Evolutionary conservation across 2,113 vertebrate species (phyloP), one percentile per base, ranked within the genome.

Genomic region (Sterna hirundo): DNA sequence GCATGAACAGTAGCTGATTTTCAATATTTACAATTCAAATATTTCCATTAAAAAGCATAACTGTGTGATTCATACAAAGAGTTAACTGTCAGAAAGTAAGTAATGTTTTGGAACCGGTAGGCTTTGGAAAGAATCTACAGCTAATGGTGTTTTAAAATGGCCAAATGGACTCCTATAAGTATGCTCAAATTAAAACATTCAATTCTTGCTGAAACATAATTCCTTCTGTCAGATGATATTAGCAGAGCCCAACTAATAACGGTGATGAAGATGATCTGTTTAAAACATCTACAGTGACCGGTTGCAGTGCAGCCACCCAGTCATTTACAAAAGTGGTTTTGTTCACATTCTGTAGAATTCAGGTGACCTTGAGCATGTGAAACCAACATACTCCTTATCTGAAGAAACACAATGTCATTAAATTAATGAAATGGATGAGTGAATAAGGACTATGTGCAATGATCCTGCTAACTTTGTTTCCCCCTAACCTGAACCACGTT

Each of bases 11-110:
- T 25, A 91, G 61, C 30, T 94, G 68, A 78, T 92, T 94, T 96
- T 95, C 55, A 95, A 29, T 86, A 95, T 96, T 95, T 96, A 62
- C 93, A 60, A 61, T 86, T 97, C 38, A 94, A 72, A 60, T 96
- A 84, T 86, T 95, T 86, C 93, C 52, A 83, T 80, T 79, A 65
- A 90, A 91, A 88, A 70, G 49, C 14, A 13, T 62, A 87, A 54
- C 12, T 47, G 6, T 72, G 64, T 88, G 38, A n/a, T 34, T 91
- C 62, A 19, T 62, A 72, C 17, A 54, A 86, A 75, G 70, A 68
- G 86, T 78, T 91, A 87, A 93, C 51, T 89, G 57, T 79, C 49
- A 57, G 80, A 83, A 66, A 29, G 34, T 84, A 86, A 79, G 30
- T n/a, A 90, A n/a, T 69, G 30, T 85, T 93, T 97, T 83, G 72